Evolutionary conservation across 2,888 invertebrate genomes (phyloP), one percentile per base, ranked within the genome.

Genomic region (Caenorhabditis sulstoni): DNA sequence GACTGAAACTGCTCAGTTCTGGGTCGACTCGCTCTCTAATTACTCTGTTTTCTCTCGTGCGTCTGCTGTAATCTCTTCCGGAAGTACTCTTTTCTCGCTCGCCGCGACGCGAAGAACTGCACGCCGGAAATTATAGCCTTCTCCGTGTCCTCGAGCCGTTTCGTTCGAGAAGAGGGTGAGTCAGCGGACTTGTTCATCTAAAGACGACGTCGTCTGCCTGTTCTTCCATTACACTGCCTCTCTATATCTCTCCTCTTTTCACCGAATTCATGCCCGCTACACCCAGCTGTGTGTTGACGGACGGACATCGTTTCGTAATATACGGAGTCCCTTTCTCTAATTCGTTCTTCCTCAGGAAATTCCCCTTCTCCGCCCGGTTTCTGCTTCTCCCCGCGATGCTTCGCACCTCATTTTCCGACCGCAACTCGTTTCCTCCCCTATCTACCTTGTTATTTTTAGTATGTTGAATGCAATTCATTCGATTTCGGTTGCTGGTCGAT

Each of bases 31-130:
- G 55, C 35, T n/a, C 53, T 53, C 62, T 49, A 64, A 64, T 49
- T 39, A 64, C 41, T 59, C 22, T 59, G 59, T 59, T 59, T 59
- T 59, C 44, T 58, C 23, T 23, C 29, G 47, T 49, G 61, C 16
- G 29, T 29, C 29, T 29, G n/a, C n/a, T 7, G 29, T 7, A 7
- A 3, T 29, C 29, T 29, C 29, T 29, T 29, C 29, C 29, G 29
- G 29, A 29, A 29, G 29, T 7, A 29, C 4, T 7, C 3, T 7
- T 29, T 7, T 3, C 7, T 29, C 29, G 3, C 29, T 7, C 29
- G 29, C 7, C 4, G 3, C 29, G 29, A 29, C 29, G 29, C 29
- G 29, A 3, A 29, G 29, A 29, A 29, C 29, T 29, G 29, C 29
- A 7, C 4, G 29, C 29, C 4, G 29, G 29, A 29, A 29, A 29